phyloP scores from a whole-genome alignment of 1,140 invertebrate genomes.

The Paraescarpia echinospica region DNA sequence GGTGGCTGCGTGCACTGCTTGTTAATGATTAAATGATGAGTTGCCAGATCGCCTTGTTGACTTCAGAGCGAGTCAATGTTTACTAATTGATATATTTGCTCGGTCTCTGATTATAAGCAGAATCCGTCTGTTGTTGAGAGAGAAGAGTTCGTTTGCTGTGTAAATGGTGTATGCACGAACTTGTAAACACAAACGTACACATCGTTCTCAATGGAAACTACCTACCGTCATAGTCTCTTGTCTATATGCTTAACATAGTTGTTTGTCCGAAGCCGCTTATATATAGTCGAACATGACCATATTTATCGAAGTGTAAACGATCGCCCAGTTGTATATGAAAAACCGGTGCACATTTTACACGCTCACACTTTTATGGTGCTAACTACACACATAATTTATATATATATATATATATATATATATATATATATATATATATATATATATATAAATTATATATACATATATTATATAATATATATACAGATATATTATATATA shows the following conservation, averaged over 20 bases:
- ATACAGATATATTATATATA: too few relatives aligned
- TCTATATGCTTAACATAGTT: not conserved
- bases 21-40: not conserved
- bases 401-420: too few relatives aligned
- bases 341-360: not conserved
- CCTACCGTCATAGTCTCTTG: not conserved
- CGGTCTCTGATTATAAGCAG: not conserved
- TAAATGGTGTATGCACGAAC: not conserved
- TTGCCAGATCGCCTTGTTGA: not conserved
- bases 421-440: too few relatives aligned
- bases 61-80: not conserved
- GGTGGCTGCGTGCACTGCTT: not conserved
- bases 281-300: not conserved
- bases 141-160: not conserved
- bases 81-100: slow-evolving; percentile 2
- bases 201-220: not conserved
- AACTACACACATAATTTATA: not conserved
- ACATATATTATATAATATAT: too few relatives aligned
- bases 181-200: not conserved
- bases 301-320: not conserved
- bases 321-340: not conserved
- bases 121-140: not conserved
- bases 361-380: not conserved
- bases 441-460: too few relatives aligned
- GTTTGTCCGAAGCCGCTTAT: not conserved